Percentiles rank a stretch among this genome's conserved stretches.
phyloP scores from a whole-genome alignment of 92 coral and sea anemone genomes.

The Porites cylindrica region DNA sequence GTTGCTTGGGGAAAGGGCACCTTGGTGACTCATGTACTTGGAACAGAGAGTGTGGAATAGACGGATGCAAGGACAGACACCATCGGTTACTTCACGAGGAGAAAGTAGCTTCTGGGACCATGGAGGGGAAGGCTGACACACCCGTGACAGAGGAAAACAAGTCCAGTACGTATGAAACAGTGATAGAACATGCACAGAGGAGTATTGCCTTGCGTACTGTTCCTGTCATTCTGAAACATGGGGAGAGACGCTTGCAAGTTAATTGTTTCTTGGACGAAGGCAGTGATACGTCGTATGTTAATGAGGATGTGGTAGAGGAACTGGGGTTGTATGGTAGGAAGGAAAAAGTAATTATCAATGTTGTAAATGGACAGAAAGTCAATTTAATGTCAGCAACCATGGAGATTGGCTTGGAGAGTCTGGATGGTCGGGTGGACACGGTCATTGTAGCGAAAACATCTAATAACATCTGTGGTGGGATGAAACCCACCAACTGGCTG shows the following conservation, averaged over 20 bases:
- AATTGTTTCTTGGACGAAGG: no score
- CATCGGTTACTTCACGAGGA: conserved; percentile 40
- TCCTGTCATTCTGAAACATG: no score
- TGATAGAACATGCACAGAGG: neutral
- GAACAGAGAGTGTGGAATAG: conserved; percentile 8
- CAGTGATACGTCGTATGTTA: conserved; percentile 37
- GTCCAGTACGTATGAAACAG: no score
- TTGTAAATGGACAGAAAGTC: conserved; percentile 33
- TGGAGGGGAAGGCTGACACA: no score
- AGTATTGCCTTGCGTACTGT: no score
- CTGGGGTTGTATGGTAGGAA: conserved; percentile 19
- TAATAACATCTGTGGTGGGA: conserved; percentile 36
- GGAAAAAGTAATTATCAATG: conserved; percentile 35
- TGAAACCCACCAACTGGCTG: conserved; percentile 37
- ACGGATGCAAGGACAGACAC: conserved; percentile 32
- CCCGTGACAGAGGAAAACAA: no score
- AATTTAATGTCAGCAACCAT: conserved; percentile 50
- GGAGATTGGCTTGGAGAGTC: conserved; percentile 52
- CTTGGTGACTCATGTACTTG: no score
- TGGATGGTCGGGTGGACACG: no score
- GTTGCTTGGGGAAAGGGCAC: no score
- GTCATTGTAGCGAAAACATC: conserved; percentile 35
- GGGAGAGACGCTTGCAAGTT: no score
- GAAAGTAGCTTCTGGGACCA: neutral
- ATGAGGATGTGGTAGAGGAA: conserved; percentile 11